Conservation (phyloP, 2,113 vertebrate genomes). For the Rhinoderma darwinii region DNA sequence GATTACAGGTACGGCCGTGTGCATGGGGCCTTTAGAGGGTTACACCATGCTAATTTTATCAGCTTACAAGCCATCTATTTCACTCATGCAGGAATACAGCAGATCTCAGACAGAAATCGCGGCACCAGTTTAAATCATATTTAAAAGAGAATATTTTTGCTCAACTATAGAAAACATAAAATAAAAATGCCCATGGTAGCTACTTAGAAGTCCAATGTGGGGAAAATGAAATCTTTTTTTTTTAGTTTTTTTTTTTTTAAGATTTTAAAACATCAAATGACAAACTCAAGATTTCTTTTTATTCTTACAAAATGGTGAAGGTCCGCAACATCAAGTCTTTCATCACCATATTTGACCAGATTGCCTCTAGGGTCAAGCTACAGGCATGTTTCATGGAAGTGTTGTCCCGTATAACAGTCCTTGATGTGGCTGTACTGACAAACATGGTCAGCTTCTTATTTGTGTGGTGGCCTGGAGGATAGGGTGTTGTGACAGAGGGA, state of each 20-base stretch:
- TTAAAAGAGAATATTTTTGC: background rate
- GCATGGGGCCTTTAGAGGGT: no score
- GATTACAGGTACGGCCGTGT: no score
- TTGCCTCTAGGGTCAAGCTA: background rate
- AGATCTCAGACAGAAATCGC: no score
- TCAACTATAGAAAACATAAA: background rate
- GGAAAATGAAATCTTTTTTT: background rate
- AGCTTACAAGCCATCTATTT: no score
- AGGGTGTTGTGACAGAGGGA: slow-evolving; percentile 2
- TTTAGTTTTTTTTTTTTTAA: background rate
- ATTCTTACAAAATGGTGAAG: background rate
- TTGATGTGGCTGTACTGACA: background rate
- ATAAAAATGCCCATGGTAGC: background rate
- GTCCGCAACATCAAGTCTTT: background rate
- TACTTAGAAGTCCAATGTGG: background rate
- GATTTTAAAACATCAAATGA: background rate
- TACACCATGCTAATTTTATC: no score
- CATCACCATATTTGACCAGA: background rate
- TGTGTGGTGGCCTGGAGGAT: slow-evolving; percentile 34
- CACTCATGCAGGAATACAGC: background rate
- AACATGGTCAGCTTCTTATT: background rate
- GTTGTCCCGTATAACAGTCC: background rate
- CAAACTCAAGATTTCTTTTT: background rate
- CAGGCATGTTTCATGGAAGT: background rate
- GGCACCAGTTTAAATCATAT: background rate